Conservation (phyloP, 2,888 invertebrate genomes). For the Liodrosophila aerea region DNA sequence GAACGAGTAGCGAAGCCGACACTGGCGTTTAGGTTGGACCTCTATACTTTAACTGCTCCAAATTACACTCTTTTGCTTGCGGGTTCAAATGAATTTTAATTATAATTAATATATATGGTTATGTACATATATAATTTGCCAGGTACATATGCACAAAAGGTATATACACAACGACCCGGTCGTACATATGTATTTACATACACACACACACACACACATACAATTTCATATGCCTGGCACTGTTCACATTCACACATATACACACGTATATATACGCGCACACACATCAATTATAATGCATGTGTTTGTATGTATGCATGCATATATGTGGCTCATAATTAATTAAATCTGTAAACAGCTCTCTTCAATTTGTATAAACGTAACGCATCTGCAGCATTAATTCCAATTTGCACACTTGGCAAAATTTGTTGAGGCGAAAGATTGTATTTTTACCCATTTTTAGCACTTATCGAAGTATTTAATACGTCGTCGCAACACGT, state of each 20-base stretch:
- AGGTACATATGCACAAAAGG: conserved; percentile 15
- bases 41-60: conserved; percentile 33
- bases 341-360: conserved; percentile 38
- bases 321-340: conserved; percentile 49
- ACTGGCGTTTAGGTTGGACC: conserved; percentile 33
- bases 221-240: conserved; percentile 16
- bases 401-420: conserved; percentile 29
- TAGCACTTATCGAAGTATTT: conserved; percentile 55
- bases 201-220: conserved; percentile 2
- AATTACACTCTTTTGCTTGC: conserved; percentile 50
- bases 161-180: conserved; percentile 50
- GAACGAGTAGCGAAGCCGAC: conserved; percentile 42
- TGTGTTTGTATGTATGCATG: conserved; percentile 36
- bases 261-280: conserved; percentile 10
- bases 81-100: conserved; percentile 59
- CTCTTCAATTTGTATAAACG: conserved; percentile 13
- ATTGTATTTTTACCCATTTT: conserved; percentile 55
- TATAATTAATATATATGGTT: conserved; percentile 61
- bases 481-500: conserved; percentile 52
- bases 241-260: conserved; percentile 16
- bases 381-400: conserved; percentile 13
- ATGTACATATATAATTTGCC: conserved; percentile 30
- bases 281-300: conserved; percentile 10
- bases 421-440: conserved; percentile 19
- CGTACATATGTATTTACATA: conserved; percentile 22